These are phyloP conservation scores for Otus sunia DNA, from an alignment of 2,113 vertebrate genomes.

Conservation along the genomic window DNA sequence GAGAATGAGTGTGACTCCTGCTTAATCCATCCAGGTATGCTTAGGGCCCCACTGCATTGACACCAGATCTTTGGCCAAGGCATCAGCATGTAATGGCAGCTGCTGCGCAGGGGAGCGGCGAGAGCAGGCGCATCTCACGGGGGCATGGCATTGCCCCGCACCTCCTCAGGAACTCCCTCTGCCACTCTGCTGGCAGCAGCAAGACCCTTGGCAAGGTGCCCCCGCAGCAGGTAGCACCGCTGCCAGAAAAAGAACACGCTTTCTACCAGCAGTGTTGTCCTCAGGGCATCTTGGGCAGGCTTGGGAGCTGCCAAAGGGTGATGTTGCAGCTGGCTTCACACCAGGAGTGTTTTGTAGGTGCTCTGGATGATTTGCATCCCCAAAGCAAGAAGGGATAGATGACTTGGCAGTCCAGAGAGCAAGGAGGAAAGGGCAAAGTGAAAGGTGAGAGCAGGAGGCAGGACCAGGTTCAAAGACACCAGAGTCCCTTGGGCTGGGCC, in stretches of 20 bases:
- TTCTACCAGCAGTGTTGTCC: neutral
- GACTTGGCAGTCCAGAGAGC: neutral
- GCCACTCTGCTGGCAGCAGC: neutral
- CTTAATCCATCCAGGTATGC: conserved; percentile 92
- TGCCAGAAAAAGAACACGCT: neutral
- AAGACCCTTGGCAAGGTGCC: neutral
- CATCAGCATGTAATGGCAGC: neutral
- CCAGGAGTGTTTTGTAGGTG: neutral
- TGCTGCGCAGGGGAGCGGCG: neutral
- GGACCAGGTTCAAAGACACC: neutral
- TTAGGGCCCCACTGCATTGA: neutral
- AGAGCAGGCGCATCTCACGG: neutral
- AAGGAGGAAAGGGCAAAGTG: neutral
- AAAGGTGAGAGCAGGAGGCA: neutral
- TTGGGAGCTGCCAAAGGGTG: neutral
- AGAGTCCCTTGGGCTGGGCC: neutral
- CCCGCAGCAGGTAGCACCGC: neutral
- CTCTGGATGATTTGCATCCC: neutral
- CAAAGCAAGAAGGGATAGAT: neutral
- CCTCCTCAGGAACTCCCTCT: neutral
- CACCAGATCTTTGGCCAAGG: neutral
- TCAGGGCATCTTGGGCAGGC: neutral
- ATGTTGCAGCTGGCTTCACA: neutral
- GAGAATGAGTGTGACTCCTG: conserved; percentile 95
- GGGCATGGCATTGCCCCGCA: neutral